Base-by-base conservation (phyloP, 2,797 vertebrate species). In the Florisuga fusca region DNA sequence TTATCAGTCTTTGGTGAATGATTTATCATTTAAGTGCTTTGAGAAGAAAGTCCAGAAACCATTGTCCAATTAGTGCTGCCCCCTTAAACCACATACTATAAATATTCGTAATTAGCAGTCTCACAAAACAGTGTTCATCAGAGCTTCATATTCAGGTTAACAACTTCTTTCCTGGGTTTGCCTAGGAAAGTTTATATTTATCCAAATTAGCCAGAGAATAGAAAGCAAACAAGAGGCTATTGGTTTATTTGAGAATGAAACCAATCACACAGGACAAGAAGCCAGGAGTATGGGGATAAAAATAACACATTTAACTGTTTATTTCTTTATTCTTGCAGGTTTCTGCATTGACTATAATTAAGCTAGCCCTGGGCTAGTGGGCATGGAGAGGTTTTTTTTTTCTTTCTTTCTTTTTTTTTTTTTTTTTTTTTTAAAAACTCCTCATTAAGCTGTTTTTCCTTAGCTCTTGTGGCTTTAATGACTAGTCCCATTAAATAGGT, bases 401-500 rank as follows among this genome's bases (percentile, higher is more conserved):
- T 36, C 23, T 46, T 53, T 85, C 84, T 59, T 55, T 45, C 55
- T 86, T 92, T 77, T 96, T 89, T 61, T 31, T 27, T 62, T 81
- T 91, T 76, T 96, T 90, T 63, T 26, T n/a, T n/a, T n/a, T n/a
- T n/a, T n/a, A n/a, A n/a, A 29, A 86, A 94, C 95, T 97, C 90
- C 69, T 96, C 87, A 93, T 96, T 93, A 84, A 21, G 61, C 62
- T 94, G 79, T 77, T 81, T 93, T 87, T 78, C 74, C 75, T 87
- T 21, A 71, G 43, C 94, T 95, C 41, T 71, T 2, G 3, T 84
- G 77, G 58, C 93, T 96, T 88, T 96, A 95, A 95, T 95, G 95
- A 97, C 89, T 94, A 95, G 86, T 66, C 43, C 93, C 66, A 90
- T 96, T 95, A 97, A 97, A 94, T 87, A 94, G 94, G 94, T 96